Evolutionary conservation across 2,888 invertebrate genomes (phyloP).

Genomic region (Scaptomyza caliginosa): DNA sequence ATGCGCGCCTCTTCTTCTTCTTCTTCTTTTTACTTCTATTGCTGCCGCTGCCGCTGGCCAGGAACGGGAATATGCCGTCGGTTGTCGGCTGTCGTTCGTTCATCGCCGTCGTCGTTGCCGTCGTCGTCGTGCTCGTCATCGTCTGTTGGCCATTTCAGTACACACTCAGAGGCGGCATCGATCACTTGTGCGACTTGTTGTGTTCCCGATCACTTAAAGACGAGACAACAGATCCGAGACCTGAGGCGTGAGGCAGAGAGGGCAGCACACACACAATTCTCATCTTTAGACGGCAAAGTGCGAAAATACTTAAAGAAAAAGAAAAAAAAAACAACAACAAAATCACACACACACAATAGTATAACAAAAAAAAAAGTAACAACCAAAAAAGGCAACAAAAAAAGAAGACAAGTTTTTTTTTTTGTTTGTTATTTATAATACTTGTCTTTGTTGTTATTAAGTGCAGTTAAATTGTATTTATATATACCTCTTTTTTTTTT

Average conservation of each 20-base stretch:
- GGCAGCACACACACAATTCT: conserved; percentile 40
- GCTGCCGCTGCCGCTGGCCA: conserved; percentile 22
- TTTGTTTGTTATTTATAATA: conserved; percentile 37
- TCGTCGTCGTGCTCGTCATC: conserved; percentile 22
- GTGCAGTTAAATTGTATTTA: conserved; percentile 47
- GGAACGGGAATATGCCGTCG: conserved; percentile 46
- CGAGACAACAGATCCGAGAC: conserved; percentile 23
- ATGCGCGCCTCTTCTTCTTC: conserved; percentile 9
- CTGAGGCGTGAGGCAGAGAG: conserved; percentile 20
- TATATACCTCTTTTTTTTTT: too few relatives aligned
- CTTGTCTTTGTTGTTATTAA: conserved; percentile 28
- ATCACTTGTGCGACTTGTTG: conserved; percentile 80
- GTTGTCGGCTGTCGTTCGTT: conserved; percentile 14
- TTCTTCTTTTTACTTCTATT: not conserved
- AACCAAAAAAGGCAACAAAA: conserved; percentile 34
- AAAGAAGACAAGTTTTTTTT: conserved; percentile 33
- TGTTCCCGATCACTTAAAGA: conserved; percentile 54
- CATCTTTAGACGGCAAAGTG: conserved; percentile 29
- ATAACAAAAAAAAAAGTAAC: conserved; percentile 24
- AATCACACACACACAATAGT: conserved; percentile 11
- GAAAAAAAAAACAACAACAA: conserved; percentile 3
- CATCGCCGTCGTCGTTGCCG: conserved; percentile 16
- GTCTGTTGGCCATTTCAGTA: conserved; percentile 71
- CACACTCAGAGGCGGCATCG: conserved; percentile 83
- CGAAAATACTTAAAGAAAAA: too few relatives aligned